Conservation (phyloP, 2,113 vertebrate species). For the Hystrix cristata region DNA sequence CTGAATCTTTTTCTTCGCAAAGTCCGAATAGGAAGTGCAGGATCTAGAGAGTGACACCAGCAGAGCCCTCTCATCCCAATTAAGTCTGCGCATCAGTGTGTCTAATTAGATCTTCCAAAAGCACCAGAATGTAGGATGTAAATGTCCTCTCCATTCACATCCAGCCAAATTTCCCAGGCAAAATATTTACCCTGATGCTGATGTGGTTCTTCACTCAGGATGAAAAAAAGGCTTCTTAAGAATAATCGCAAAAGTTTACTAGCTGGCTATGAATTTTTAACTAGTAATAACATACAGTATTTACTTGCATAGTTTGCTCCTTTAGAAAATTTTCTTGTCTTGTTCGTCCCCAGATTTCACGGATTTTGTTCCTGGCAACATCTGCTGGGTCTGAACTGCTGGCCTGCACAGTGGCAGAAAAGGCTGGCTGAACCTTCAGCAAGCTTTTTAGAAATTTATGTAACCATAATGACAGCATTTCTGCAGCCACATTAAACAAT, state of each 20-base stretch:
- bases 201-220: conserved; percentile 25
- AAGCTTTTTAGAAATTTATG: conserved; percentile 1
- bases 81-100: background rate
- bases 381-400: conserved; percentile 5
- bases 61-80: background rate
- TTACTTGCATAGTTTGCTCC: background rate
- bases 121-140: background rate
- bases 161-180: conserved; percentile 27
- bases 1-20: background rate
- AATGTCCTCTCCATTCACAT: conserved; percentile 42
- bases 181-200: conserved; percentile 62
- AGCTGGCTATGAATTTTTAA: background rate
- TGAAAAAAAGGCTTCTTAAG: background rate
- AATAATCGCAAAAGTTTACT: background rate
- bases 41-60: background rate
- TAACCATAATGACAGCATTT: conserved; percentile 9
- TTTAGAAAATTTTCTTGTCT: background rate
- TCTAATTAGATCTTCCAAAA: conserved; percentile 4
- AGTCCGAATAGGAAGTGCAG: background rate
- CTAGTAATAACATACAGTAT: background rate
- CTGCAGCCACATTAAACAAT: conserved; percentile 21
- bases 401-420: background rate
- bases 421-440: background rate
- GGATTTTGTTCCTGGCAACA: background rate
- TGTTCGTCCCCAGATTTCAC: background rate